Base-by-base conservation (phyloP, 2,888 invertebrate species). In the Stenotaenia linearis region DNA sequence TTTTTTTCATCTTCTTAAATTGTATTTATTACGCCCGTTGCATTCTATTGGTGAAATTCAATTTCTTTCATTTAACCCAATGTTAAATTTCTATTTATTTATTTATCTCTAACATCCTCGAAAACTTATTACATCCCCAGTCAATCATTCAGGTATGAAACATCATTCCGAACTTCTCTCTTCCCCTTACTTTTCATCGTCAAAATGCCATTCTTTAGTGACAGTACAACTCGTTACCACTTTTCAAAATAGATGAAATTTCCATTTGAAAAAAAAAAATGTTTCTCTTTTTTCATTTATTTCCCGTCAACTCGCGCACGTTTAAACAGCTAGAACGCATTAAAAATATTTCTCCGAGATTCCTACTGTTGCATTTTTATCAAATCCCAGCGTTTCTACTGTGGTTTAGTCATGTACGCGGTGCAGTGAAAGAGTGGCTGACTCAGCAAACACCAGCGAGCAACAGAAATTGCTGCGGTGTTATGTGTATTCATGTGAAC, bases 401-500 rank as follows among this genome's bases (percentile, higher is more conserved):
- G 5, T 15, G 45, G 45, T 45, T 45, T 45, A 45, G 45, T 45
- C 45, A 61, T 61, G 61, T 61, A 61, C 25, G 61, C 25, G 61
- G 61, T 61, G 61, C 25, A 61, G 61, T 61, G 61, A 61, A 61
- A 61, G 61, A 61, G 25, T 28, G 6, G 61, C 61, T 61, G 61
- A 61, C 12, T 61, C 61, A 61, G 61, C 61, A 61, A 61, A 61
- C 61, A 61, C 61, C 7, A 23, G 28, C 61, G 61, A 61, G 61
- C 15, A 61, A 61, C 61, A 61, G 61, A 61, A 61, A 61, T 61
- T 61, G 61, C 61, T 61, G 61, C 61, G 61, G 61, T 61, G 61
- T 61, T 61, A 15, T 61, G 61, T 61, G 61, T 61, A 61, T 61
- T 25, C 61, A 61, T 25, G 61, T 61, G 61, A 61, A 61, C 61